Conservation (phyloP, 53 echinoderm and acorn worm species). For the Glandiceps talaboti region DNA sequence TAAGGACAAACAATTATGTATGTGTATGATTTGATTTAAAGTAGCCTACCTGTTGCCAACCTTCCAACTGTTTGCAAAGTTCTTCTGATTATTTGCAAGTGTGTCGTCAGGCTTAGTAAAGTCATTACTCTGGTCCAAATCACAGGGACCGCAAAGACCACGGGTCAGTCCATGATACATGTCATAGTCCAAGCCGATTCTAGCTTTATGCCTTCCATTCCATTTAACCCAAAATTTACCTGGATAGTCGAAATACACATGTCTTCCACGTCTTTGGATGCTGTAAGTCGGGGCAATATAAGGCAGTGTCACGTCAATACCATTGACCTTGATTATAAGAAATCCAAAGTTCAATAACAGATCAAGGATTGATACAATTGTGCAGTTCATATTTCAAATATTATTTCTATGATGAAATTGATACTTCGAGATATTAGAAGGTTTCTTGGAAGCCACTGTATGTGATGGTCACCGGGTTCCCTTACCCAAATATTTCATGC, state of each 20-base stretch:
- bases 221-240: not conserved
- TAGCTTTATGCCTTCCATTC: not conserved
- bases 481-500: too few species aligned
- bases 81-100: not conserved
- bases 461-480: too few species aligned
- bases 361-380: too few species aligned
- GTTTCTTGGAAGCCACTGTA: too few species aligned
- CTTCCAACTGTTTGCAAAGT: not conserved
- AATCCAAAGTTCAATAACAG: too few species aligned
- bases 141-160: not conserved
- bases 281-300: not conserved
- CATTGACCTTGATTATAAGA: not conserved
- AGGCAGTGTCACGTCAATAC: not conserved
- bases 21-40: too few species aligned
- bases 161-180: not conserved
- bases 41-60: not conserved
- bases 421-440: too few species aligned
- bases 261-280: not conserved
- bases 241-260: not conserved
- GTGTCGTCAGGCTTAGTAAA: not conserved
- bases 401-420: too few species aligned
- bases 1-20: too few species aligned
- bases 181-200: not conserved
- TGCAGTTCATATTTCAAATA: too few species aligned
- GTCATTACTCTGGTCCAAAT: not conserved